Evolutionary conservation across 2,113 vertebrate genomes (phyloP), one percentile per base, ranked within the genome.

Genomic region (Psephotus haematonotus): DNA sequence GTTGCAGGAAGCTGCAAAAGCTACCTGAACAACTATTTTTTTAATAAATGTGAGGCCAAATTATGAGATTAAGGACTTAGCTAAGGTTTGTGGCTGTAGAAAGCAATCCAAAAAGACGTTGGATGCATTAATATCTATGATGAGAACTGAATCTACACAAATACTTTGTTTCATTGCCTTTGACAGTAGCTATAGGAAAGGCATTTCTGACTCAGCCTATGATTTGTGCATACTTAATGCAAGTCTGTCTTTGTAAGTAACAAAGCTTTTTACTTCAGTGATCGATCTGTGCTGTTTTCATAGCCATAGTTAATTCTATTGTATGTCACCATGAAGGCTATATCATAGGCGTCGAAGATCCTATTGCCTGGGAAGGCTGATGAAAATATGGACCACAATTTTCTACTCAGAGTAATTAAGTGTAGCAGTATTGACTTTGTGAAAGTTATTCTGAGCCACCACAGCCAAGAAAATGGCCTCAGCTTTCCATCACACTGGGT

Each of bases 151-250:
- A 78, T 49, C 71, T 53, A 55, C 50, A 86, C 33, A 64, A 90
- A 86, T 64, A 60, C 60, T 94, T 90, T 33, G 31, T 88, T 86
- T 93, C 62, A 35, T 64, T 86, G 69, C 79, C 47, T 91, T 88
- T 95, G 79, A 95, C 69, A 84, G 59, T 24, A 43, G 72, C 81
- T 85, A 23, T 29, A 91, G 69, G 80, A 95, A 86, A 64, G 62
- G 35, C 69, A 81, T 11, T 41, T 85, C 72, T 83, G 86, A 87
- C 85, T 94, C 76, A 90, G 79, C 39, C 90, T 90, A 68, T 92
- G 95, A 95, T 96, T 92, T 96, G 85, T 96, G 93, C 90, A 88
- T 92, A 33, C 68, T 90, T 94, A 83, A 94, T 92, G 79, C 60
- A 78, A 70, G 62, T 84, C 89, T 93, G 80, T 77, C 87, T 90